Conservation (phyloP, 2,888 invertebrate genomes). For the Morpho achilles region DNA sequence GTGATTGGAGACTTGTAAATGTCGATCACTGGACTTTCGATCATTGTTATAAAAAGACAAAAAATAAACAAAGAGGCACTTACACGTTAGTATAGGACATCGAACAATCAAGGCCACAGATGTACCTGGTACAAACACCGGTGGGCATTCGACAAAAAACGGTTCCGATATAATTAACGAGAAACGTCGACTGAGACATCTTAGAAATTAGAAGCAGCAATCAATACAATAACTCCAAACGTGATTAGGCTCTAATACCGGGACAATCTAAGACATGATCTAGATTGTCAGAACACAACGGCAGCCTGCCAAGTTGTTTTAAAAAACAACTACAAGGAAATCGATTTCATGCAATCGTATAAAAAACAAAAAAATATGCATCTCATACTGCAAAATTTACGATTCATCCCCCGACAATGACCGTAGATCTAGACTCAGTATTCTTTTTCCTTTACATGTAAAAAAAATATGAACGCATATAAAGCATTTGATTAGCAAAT, state of each 20-base stretch:
- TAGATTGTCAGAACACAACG: constrained; percentile 67
- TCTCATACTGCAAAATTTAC: constrained; percentile 55
- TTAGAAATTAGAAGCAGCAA: constrained; percentile 57
- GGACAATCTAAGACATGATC: constrained; percentile 73
- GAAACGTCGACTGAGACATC: constrained; percentile 59
- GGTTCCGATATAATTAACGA: constrained; percentile 62
- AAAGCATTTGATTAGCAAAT: constrained; percentile 36
- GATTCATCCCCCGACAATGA: constrained; percentile 74
- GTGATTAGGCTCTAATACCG: constrained; percentile 65
- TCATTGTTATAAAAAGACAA: constrained; percentile 35
- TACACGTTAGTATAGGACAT: constrained; percentile 42
- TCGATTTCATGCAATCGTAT: constrained; percentile 58
- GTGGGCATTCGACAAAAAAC: constrained; percentile 42
- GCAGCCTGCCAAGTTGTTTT: constrained; percentile 56
- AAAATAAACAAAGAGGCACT: constrained; percentile 41
- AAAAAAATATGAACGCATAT: constrained; percentile 1
- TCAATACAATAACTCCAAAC: constrained; percentile 59
- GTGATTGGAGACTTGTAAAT: constrained; percentile 56
- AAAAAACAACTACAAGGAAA: constrained; percentile 70
- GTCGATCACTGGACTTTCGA: constrained; percentile 58
- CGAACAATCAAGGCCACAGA: constrained; percentile 47
- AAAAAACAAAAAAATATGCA: constrained; percentile 61
- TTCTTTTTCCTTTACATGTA: constrained; percentile 10
- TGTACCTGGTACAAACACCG: constrained; percentile 33
- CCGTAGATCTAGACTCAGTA: constrained; percentile 56